These are phyloP conservation scores for Leptocoma aspasia DNA, from an alignment of 2,113 vertebrate genomes.

Conservation along the genomic window DNA sequence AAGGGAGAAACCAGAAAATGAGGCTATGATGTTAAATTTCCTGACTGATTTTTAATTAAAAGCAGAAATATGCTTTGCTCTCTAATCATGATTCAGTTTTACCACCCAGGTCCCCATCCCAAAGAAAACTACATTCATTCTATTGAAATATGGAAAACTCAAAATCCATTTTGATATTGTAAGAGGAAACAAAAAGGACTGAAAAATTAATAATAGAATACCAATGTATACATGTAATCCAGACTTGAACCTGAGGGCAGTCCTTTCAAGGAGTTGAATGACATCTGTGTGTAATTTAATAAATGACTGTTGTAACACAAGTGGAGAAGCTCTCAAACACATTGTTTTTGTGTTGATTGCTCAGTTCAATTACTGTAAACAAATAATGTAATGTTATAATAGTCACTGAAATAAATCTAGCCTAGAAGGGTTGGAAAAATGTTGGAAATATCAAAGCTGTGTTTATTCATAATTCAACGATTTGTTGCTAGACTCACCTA, in stretches of 20 bases:
- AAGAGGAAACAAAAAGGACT: background rate
- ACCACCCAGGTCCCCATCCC: background rate
- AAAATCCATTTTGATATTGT: background rate
- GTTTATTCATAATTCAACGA: conserved; percentile 23
- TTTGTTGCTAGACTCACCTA: conserved; percentile 7
- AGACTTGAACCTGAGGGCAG: conserved; percentile 48
- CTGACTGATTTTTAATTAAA: background rate
- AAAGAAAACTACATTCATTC: background rate
- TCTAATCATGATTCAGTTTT: background rate
- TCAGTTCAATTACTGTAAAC: conserved; percentile 57
- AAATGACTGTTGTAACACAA: conserved; percentile 36
- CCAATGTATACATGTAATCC: conserved; percentile 30
- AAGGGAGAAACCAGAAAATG: background rate
- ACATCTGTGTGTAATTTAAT: conserved; percentile 60
- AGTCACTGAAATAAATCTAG: conserved; percentile 42
- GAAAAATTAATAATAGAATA: conserved; percentile 38
- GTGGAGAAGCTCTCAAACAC: conserved; percentile 38
- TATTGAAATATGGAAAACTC: background rate
- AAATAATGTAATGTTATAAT: conserved; percentile 29
- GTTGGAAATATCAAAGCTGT: conserved; percentile 25
- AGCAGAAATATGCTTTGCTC: background rate
- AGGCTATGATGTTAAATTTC: background rate
- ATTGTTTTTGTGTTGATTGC: conserved; percentile 55
- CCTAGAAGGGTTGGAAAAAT: background rate
- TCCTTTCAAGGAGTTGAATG: conserved; percentile 24